Base-by-base conservation (phyloP, 2,888 invertebrate genomes). In the Dasysyrphus albostriatus region DNA sequence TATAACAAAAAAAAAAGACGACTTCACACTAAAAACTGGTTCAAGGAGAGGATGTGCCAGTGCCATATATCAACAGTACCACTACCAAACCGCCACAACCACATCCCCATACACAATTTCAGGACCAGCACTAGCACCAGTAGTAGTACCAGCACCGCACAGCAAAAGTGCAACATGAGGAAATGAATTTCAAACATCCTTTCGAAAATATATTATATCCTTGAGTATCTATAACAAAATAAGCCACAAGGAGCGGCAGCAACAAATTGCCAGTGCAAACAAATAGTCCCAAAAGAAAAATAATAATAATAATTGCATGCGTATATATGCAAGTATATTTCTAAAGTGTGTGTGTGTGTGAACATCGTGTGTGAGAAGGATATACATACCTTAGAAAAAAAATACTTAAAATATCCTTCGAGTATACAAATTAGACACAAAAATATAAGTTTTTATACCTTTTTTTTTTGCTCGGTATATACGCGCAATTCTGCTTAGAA, bases 21-120 rank as follows among this genome's bases (percentile, higher is more conserved):
- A 88, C 83, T 88, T 88, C 80, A 81, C 81, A 81, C 85, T 79
- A 69, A 44, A 76, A 87, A 88, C 82, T 87, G 75, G 83, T 81
- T 87, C 87, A 88, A 88, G 88, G 83, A 88, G 83, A 88, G 88
- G 79, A 88, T 88, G 88, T 83, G 79, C 88, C 83, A 87, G 87
- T 87, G 75, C 83, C 87, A 87, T 79, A 87, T 87, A 87, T 87
- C 83, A 87, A 67, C 75, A 87, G 63, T 59, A 87, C 74, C 87
- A 70, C 69, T 72, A 83, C 87, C 70, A 78, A 80, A 74, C 77
- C 56, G 74, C 82, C 87, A 75, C 82, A 83, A 87, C 83, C 87
- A 72, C 83, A 87, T 79, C 78, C 70, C 77, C 58, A 77, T 69
- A 69, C 69, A 75, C 78, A 81, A 59, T 24, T 67, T 42, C 49